A percentile compares a stretch with the other conserved stretches of the same genome.
These are phyloP conservation scores for Butastur rufipennis DNA, from an alignment of 2,113 vertebrate genomes.

Conservation along the genomic window DNA sequence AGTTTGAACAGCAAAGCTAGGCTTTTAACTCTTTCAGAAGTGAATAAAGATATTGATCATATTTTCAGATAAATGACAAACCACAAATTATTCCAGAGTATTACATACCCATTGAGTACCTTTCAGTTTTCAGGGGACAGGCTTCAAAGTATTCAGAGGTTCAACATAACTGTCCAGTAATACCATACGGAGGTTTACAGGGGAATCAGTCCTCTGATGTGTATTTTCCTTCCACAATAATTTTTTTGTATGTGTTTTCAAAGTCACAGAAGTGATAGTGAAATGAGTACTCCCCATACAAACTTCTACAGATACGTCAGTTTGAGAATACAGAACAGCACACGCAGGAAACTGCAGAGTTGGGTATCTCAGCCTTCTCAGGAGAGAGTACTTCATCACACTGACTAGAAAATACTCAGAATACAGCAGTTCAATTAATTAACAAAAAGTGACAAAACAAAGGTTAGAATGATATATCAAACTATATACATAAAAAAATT, in stretches of 20 bases:
- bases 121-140: neutral
- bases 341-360: neutral
- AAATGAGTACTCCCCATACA: neutral
- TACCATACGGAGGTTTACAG: neutral
- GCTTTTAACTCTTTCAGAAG: neutral
- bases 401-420: neutral
- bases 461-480: neutral
- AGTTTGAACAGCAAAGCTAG: neutral
- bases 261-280: neutral
- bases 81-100: neutral
- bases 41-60: neutral
- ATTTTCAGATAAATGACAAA: neutral
- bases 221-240: neutral
- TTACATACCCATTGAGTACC: neutral
- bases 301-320: neutral
- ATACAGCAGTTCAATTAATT: neutral
- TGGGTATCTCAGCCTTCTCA: neutral
- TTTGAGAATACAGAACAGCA: neutral
- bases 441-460: neutral
- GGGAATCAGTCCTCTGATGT: neutral
- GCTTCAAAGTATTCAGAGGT: neutral
- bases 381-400: neutral
- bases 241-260: neutral
- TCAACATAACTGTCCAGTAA: neutral
- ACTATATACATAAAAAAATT: neutral